Conservation (phyloP, 2,113 vertebrate species). For the Corythoichthys haematopterus region DNA sequence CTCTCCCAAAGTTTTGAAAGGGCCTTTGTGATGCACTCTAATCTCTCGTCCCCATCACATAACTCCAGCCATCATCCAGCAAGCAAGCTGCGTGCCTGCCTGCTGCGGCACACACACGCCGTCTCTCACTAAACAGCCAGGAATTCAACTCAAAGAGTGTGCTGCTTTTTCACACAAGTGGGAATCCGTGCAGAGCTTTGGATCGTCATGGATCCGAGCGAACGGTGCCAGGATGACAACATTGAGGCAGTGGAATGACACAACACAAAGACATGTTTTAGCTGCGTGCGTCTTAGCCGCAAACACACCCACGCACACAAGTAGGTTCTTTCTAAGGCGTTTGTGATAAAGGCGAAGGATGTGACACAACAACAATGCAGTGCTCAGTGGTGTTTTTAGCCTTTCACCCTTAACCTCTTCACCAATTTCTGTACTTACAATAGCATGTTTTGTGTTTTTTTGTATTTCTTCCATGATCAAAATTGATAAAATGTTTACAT, state of each 20-base stretch:
- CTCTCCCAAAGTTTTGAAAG: slow-evolving; percentile 59
- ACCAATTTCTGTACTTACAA: too few relatives aligned
- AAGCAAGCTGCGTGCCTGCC: slow-evolving; percentile 29
- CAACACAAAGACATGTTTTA: slow-evolving; percentile 8
- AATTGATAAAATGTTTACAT: too few relatives aligned
- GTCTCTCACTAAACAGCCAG: slow-evolving; percentile 28
- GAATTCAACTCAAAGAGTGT: slow-evolving; percentile 47
- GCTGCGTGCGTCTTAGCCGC: neutral
- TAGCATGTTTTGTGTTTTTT: too few relatives aligned
- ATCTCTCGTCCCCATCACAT: slow-evolving; percentile 64
- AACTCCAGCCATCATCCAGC: slow-evolving; percentile 54
- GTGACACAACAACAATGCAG: neutral
- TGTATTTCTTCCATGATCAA: too few relatives aligned
- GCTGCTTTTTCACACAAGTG: slow-evolving; percentile 14
- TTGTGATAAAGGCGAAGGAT: neutral
- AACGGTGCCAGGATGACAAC: slow-evolving; percentile 1
- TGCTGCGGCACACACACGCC: slow-evolving; percentile 2
- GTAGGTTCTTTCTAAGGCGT: neutral
- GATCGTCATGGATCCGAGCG: slow-evolving; percentile 16
- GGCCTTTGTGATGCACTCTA: slow-evolving; percentile 63
- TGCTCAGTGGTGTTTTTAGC: neutral
- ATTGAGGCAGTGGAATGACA: slow-evolving; percentile 6
- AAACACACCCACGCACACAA: neutral
- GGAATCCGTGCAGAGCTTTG: slow-evolving; percentile 15
- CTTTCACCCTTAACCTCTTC: neutral